Evolutionary conservation across 1,140 invertebrate species (phyloP).

Genomic region (Battus philenor): DNA sequence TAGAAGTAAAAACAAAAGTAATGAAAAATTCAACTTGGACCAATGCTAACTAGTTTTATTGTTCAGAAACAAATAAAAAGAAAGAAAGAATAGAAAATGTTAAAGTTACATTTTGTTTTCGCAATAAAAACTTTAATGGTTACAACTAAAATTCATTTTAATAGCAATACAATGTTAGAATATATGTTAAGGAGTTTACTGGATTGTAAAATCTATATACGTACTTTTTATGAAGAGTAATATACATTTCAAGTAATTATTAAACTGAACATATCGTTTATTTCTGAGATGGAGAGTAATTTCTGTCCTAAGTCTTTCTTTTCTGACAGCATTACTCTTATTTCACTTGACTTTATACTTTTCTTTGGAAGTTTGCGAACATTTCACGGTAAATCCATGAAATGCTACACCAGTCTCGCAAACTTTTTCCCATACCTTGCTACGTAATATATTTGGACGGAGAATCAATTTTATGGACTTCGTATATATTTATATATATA

Average conservation of each 20-base stretch:
- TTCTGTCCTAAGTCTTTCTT: constrained; percentile 9
- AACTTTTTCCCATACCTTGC: constrained; percentile 9
- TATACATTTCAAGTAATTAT: constrained; percentile 1
- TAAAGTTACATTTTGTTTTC: constrained; percentile 11
- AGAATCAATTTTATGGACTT: constrained; percentile 28
- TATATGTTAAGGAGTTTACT: too few relatives aligned
- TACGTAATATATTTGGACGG: constrained; percentile 7
- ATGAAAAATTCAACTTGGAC: constrained; percentile 14
- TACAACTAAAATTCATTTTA: constrained; percentile 7
- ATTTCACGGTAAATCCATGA: constrained; percentile 13
- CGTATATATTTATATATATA: constrained; percentile 20
- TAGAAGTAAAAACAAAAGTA: constrained; percentile 11
- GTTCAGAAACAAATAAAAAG: constrained; percentile 15
- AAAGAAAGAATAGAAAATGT: constrained; percentile 12
- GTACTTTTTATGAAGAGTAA: too few relatives aligned
- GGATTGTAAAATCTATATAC: too few relatives aligned
- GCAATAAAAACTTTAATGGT: constrained; percentile 11
- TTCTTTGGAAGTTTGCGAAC: constrained; percentile 12
- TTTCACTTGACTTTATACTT: constrained; percentile 17
- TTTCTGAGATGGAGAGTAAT: constrained; percentile 3
- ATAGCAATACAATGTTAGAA: not conserved
- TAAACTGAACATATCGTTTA: constrained; percentile 14
- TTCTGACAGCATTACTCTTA: constrained; percentile 14
- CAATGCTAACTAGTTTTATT: constrained; percentile 15
- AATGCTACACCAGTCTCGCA: constrained; percentile 8